phyloP scores from a whole-genome alignment of 2,797 vertebrate genomes.

The Kryptolebias ocellatus region DNA sequence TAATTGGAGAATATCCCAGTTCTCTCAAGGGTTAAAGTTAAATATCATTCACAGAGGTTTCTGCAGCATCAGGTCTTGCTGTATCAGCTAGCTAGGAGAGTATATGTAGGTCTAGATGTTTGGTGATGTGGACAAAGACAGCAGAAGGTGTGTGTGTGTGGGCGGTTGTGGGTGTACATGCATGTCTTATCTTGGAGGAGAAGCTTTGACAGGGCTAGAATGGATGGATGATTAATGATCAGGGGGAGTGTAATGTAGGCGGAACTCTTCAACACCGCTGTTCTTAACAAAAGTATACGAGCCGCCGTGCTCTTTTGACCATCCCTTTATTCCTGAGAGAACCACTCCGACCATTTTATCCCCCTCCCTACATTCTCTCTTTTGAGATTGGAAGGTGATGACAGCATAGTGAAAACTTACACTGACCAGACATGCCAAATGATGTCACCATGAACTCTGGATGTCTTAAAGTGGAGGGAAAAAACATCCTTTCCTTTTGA shows the following conservation, averaged over 20 bases:
- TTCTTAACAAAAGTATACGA: constrained; percentile 67
- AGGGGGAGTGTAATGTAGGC: constrained; percentile 69
- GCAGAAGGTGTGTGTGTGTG: constrained; percentile 33
- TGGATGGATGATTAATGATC: constrained; percentile 80
- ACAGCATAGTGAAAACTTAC: constrained; percentile 54
- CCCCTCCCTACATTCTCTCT: constrained; percentile 53
- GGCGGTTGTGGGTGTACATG: constrained; percentile 42
- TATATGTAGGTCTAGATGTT: constrained; percentile 43
- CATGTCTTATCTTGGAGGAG: constrained; percentile 41
- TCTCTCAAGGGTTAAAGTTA: constrained; percentile 28
- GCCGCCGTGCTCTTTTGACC: constrained; percentile 57
- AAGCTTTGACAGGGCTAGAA: constrained; percentile 69
- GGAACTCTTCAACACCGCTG: constrained; percentile 54
- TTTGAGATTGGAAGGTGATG: constrained; percentile 72
- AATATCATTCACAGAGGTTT: constrained; percentile 40
- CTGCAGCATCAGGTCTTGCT: constrained; percentile 45
- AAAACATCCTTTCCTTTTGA: neutral
- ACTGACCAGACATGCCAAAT: constrained; percentile 59
- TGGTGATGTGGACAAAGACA: constrained; percentile 17
- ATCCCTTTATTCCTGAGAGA: constrained; percentile 60
- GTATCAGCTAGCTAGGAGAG: constrained; percentile 37
- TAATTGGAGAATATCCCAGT: constrained; percentile 55
- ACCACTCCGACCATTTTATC: constrained; percentile 39
- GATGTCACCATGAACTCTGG: constrained; percentile 56
- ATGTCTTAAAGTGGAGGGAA: constrained; percentile 34